phyloP scores from a whole-genome alignment of 2,888 invertebrate species.

The Phyllotreta cruciferae region DNA sequence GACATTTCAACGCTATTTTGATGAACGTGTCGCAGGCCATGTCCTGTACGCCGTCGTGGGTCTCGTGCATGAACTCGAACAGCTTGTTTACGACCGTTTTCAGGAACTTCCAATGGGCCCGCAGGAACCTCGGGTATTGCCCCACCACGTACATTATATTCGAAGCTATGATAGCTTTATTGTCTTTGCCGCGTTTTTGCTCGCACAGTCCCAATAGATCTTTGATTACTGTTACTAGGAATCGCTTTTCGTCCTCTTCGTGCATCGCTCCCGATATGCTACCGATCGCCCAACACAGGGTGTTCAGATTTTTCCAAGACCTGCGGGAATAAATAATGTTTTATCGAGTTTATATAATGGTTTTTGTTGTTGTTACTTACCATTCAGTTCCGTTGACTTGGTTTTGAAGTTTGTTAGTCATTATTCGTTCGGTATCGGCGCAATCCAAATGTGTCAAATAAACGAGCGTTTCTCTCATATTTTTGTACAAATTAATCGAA shows the following conservation, averaged over 20 bases:
- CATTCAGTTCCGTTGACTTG: slow-evolving; percentile 99
- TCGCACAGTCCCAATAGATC: slow-evolving; percentile 97
- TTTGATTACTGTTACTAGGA: slow-evolving; percentile 98
- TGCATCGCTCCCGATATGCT: slow-evolving; percentile 91
- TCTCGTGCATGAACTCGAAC: slow-evolving; percentile 99
- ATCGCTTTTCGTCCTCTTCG: slow-evolving; percentile 99
- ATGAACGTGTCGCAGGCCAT: slow-evolving; percentile 99
- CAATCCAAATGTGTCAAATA: slow-evolving; percentile 99
- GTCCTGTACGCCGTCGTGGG: slow-evolving; percentile 99
- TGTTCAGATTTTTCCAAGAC: slow-evolving; percentile 99
- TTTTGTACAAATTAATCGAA: slow-evolving; percentile 98
- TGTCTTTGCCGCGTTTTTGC: slow-evolving; percentile 98
- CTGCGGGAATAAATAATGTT: no score
- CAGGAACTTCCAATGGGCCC: slow-evolving; percentile 99
- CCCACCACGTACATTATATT: slow-evolving; percentile 99
- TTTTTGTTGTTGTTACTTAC: slow-evolving; percentile 54
- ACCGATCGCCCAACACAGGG: slow-evolving; percentile 99
- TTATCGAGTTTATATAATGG: no score
- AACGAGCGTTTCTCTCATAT: slow-evolving; percentile 97
- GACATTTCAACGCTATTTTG: slow-evolving; percentile 98
- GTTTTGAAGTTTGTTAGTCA: slow-evolving; percentile 98
- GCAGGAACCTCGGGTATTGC: slow-evolving; percentile 96
- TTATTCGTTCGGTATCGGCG: slow-evolving; percentile 95
- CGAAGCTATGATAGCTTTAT: slow-evolving; percentile 99
- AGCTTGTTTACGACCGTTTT: slow-evolving; percentile 99